Evolutionary conservation across 2,888 invertebrate genomes (phyloP).

Genomic region (Lithophane ornitopus): DNA sequence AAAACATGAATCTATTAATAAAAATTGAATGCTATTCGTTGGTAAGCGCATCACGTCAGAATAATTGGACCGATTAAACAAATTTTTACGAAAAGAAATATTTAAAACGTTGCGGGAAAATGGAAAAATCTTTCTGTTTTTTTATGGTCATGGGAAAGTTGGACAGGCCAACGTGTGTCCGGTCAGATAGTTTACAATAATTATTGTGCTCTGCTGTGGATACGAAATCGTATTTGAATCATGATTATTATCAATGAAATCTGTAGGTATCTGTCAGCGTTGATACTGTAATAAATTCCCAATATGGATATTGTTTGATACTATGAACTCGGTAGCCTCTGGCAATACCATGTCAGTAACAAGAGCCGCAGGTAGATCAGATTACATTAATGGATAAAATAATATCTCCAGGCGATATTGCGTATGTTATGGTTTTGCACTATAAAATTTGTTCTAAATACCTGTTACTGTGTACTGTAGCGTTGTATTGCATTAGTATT

Average conservation of each 20-base stretch:
- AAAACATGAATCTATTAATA: too few relatives aligned
- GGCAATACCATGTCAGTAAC: not conserved
- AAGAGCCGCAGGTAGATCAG: not conserved
- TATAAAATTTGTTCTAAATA: not conserved
- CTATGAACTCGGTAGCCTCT: not conserved
- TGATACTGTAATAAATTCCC: not conserved
- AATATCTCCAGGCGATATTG: not conserved
- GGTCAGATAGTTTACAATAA: too few relatives aligned
- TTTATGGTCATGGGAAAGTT: too few relatives aligned
- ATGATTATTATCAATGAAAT: not conserved
- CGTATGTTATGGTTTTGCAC: not conserved
- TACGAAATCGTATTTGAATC: not conserved
- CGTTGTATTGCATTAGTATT: not conserved
- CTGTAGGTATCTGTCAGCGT: not conserved
- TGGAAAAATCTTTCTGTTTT: too few relatives aligned
- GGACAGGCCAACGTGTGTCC: too few relatives aligned
- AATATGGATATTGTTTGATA: not conserved
- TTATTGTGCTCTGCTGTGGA: not conserved
- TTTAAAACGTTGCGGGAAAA: too few relatives aligned
- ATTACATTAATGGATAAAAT: not conserved
- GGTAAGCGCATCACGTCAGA: too few relatives aligned
- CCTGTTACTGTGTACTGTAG: not conserved
- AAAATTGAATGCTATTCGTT: too few relatives aligned
- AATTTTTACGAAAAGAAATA: too few relatives aligned
- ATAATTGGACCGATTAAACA: too few relatives aligned